Percentiles rank a stretch among this genome's conserved stretches.
Evolutionary conservation across 1,140 invertebrate species (phyloP).

Genomic region (Aradophagus sp.): DNA sequence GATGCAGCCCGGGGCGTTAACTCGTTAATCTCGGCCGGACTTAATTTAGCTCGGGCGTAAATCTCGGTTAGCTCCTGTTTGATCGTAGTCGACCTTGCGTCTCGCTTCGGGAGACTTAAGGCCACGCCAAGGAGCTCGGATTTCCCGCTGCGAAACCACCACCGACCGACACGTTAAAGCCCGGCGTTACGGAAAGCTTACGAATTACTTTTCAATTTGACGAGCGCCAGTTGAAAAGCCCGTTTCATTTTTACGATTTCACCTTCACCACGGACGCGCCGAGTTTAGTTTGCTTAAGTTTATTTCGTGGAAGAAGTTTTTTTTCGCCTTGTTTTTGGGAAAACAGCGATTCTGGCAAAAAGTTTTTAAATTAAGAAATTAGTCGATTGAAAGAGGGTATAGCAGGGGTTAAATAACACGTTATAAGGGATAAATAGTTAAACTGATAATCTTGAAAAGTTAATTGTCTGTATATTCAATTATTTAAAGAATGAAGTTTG

Average conservation of each 20-base stretch:
- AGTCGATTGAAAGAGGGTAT: not conserved
- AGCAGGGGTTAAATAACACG: too few species aligned
- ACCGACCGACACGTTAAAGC: not conserved
- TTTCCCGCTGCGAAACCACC: constrained; percentile 1
- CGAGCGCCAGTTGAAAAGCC: not conserved
- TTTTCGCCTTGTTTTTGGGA: constrained; percentile 1
- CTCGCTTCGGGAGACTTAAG: constrained; percentile 46
- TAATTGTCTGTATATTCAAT: too few species aligned
- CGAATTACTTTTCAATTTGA: constrained; percentile 50
- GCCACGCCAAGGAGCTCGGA: constrained; percentile 33
- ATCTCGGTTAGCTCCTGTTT: constrained; percentile 58
- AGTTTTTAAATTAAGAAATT: too few species aligned
- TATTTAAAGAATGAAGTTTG: too few species aligned
- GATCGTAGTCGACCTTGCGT: constrained; percentile 57
- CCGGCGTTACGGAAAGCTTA: constrained; percentile 33
- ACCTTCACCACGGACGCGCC: not conserved
- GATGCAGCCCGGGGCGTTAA: constrained; percentile 53
- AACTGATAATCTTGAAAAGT: too few species aligned
- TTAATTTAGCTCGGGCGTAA: constrained; percentile 56
- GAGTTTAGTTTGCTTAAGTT: constrained; percentile 4
- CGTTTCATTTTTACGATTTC: constrained; percentile 15
- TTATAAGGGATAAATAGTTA: too few species aligned
- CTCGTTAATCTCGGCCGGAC: constrained; percentile 58
- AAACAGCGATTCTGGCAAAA: too few species aligned
- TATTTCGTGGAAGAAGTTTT: constrained; percentile 9